Conservation (phyloP, 1,140 invertebrate genomes). For the Macrocentrus cingulum region DNA sequence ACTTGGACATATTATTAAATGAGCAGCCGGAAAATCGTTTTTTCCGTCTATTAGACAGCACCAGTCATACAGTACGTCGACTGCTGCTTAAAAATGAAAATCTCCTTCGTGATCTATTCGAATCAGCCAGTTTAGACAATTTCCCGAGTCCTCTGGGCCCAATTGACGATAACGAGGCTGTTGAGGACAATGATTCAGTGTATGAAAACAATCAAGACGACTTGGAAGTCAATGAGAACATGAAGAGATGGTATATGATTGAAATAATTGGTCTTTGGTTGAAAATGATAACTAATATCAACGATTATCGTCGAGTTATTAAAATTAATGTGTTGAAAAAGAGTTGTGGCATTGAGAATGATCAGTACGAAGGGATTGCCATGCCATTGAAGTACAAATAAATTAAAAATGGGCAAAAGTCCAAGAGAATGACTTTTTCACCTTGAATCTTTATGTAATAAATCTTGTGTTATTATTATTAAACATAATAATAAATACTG, state of each 20-base stretch:
- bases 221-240: conserved; percentile 28
- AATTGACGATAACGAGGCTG: conserved; percentile 12
- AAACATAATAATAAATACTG: no score
- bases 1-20: conserved; percentile 29
- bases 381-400: conserved; percentile 35
- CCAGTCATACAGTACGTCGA: conserved; percentile 23
- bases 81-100: conserved; percentile 27
- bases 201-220: conserved; percentile 13
- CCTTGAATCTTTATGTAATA: no score
- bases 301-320: conserved; percentile 30
- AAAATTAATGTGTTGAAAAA: conserved; percentile 26
- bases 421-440: neutral
- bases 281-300: conserved; percentile 29
- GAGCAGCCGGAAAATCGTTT: conserved; percentile 29
- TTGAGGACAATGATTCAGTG: conserved; percentile 13
- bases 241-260: conserved; percentile 36
- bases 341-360: conserved; percentile 31
- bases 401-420: conserved; percentile 23
- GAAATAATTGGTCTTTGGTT: conserved; percentile 35
- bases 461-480: no score
- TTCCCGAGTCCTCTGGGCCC: conserved; percentile 28
- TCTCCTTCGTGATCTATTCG: conserved; percentile 27
- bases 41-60: conserved; percentile 24
- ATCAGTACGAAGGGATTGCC: conserved; percentile 30
- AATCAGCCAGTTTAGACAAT: conserved; percentile 27